phyloP scores from a whole-genome alignment of 2,797 vertebrate species.

The Erethizon dorsatum region DNA sequence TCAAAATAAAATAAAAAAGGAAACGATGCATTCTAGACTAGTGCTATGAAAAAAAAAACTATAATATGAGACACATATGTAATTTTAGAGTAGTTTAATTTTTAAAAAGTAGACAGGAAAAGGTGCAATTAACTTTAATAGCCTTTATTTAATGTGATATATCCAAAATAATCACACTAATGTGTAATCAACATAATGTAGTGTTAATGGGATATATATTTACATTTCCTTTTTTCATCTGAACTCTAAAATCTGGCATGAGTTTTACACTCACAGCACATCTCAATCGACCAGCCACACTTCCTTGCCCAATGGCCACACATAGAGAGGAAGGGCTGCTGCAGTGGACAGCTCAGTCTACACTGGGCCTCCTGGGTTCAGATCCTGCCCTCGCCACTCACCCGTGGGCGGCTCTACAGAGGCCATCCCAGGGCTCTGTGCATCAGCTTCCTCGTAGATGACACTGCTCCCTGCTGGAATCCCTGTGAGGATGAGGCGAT shows the following conservation, averaged over 20 bases:
- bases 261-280: accelerated
- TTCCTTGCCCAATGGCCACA: accelerated
- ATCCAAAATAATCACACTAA: neutral
- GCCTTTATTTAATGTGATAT: neutral
- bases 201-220: neutral
- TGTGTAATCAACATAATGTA: neutral
- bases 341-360: accelerated
- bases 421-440: accelerated
- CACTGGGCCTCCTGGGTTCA: accelerated
- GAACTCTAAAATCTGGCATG: accelerated
- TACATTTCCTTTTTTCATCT: neutral
- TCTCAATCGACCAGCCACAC: neutral
- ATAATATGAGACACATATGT: accelerated
- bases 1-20: neutral
- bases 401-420: neutral
- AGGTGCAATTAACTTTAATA: neutral
- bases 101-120: neutral
- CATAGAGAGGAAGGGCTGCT: accelerated
- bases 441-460: neutral
- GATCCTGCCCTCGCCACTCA: neutral
- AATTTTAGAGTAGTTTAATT: neutral
- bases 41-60: neutral
- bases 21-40: neutral
- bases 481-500: accelerated
- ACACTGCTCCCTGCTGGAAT: accelerated